Evolutionary conservation across 2,797 vertebrate genomes (phyloP).

Genomic region (Hemibagrus guttatus): DNA sequence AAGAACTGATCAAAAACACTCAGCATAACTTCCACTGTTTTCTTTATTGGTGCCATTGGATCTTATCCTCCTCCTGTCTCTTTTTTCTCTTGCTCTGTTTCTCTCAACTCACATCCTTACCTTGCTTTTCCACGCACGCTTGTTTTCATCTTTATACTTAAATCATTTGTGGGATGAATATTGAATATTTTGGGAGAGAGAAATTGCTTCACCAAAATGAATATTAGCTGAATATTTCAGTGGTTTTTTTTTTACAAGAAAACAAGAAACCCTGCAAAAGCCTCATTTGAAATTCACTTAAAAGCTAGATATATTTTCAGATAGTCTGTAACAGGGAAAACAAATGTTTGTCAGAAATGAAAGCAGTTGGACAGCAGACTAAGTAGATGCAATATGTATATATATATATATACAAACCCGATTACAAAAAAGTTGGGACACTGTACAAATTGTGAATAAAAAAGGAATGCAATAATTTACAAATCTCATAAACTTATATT

Average conservation of each 20-base stretch:
- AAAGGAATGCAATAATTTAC: no score
- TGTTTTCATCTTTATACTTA: constrained; percentile 47
- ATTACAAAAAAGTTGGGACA: no score
- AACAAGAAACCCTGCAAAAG: neutral
- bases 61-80: constrained; percentile 54
- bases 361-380: neutral
- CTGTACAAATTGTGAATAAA: no score
- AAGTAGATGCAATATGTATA: neutral
- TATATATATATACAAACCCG: no score
- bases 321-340: neutral
- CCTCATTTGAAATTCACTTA: neutral
- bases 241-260: neutral
- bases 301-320: neutral
- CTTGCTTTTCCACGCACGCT: constrained; percentile 14
- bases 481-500: no score
- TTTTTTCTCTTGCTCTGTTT: constrained; percentile 52
- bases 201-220: constrained; percentile 34
- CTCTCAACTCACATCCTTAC: constrained; percentile 29
- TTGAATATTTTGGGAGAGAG: constrained; percentile 27
- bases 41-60: constrained; percentile 70
- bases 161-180: constrained; percentile 41
- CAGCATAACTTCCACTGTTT: constrained; percentile 64
- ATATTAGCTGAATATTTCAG: constrained; percentile 13
- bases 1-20: constrained; percentile 77
- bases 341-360: neutral